phyloP scores from a whole-genome alignment of 1,140 invertebrate species.

The Coptotermes formosanus region DNA sequence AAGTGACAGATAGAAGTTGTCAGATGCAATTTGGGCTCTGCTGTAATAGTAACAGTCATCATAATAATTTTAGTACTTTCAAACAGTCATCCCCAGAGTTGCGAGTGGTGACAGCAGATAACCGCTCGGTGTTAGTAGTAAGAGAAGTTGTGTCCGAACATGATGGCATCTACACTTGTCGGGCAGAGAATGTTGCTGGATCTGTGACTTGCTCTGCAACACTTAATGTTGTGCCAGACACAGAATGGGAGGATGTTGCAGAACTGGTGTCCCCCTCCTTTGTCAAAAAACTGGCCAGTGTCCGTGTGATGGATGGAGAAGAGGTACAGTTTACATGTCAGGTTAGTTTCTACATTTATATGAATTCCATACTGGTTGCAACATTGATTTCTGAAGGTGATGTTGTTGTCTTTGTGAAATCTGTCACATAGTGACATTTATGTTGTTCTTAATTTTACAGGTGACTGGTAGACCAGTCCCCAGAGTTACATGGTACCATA shows the following conservation, averaged over 20 bases:
- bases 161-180: slow-evolving; percentile 78
- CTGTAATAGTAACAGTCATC: background rate
- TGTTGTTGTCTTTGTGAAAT: background rate
- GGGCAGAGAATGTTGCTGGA: slow-evolving; percentile 84
- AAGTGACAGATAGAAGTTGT: background rate
- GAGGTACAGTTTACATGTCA: slow-evolving; percentile 75
- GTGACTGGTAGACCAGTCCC: slow-evolving; percentile 76
- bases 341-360: slow-evolving; percentile 46
- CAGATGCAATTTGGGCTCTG: background rate
- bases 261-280: slow-evolving; percentile 74
- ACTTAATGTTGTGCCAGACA: slow-evolving; percentile 64
- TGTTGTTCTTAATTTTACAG: slow-evolving; percentile 35
- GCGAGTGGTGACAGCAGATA: slow-evolving; percentile 71
- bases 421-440: background rate
- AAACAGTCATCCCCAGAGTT: slow-evolving; percentile 60
- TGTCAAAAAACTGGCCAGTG: slow-evolving; percentile 63
- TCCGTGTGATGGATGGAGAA: slow-evolving; percentile 91
- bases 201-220: slow-evolving; percentile 80
- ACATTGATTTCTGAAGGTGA: background rate
- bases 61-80: background rate
- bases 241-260: slow-evolving; percentile 56
- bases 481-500: slow-evolving; percentile 78
- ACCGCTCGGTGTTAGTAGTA: slow-evolving; percentile 78
- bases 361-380: too few species aligned
- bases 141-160: slow-evolving; percentile 70